Evolutionary conservation across 2,113 vertebrate species (phyloP).

Genomic region (rabbit (Oryctolagus cuniculus)): DNA sequence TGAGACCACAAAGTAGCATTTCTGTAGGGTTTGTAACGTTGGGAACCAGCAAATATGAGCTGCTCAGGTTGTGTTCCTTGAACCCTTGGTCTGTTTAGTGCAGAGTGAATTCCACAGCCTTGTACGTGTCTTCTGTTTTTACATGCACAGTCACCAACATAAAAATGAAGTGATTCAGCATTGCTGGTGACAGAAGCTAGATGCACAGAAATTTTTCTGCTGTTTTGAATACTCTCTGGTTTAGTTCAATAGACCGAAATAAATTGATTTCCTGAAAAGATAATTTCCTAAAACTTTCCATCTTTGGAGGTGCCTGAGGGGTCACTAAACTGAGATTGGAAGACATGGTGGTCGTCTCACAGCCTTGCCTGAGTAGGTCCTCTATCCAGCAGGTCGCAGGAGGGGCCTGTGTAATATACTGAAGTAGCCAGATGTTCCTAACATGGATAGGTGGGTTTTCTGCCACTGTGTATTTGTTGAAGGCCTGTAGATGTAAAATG

Average conservation of each 20-base stretch:
- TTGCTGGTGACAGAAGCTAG: neutral
- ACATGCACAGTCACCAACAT: neutral
- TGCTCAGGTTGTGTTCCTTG: rapidly evolving
- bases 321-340: neutral
- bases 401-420: neutral
- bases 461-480: neutral
- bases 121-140: neutral
- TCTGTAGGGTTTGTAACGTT: neutral
- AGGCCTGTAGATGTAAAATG: neutral
- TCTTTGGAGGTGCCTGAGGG: neutral
- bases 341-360: neutral
- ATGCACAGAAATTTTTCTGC: neutral
- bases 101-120: neutral
- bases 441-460: neutral
- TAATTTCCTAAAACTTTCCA: neutral
- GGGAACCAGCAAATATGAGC: neutral
- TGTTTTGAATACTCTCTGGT: neutral
- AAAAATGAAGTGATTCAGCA: neutral
- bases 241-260: neutral
- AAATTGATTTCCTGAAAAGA: constrained; percentile 25
- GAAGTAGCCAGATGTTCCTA: neutral
- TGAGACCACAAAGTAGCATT: neutral
- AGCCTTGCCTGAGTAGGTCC: neutral
- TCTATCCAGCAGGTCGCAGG: neutral
- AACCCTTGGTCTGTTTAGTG: neutral